These are phyloP conservation scores for Clusia tigrina DNA, from an alignment of 2,888 invertebrate genomes.

Conservation along the genomic window DNA sequence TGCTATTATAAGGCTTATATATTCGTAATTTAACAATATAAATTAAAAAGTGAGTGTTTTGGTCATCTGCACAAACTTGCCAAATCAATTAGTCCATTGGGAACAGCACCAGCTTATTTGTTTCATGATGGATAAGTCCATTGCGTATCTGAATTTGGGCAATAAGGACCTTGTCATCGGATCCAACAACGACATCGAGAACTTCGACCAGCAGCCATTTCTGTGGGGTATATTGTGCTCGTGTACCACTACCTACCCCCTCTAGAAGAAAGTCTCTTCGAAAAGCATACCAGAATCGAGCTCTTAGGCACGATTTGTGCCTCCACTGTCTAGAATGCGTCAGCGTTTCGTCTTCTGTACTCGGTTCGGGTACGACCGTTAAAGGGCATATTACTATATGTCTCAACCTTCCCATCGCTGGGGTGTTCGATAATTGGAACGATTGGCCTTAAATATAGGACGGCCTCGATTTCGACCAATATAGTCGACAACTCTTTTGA, in stretches of 20 bases:
- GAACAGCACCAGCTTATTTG: not conserved
- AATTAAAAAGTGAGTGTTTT: too few species aligned
- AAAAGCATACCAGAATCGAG: not conserved
- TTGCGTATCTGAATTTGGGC: not conserved
- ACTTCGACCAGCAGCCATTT: not conserved
- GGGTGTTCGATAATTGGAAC: slow-evolving; percentile 14
- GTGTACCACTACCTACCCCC: not conserved
- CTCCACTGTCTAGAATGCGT: not conserved
- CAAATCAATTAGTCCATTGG: not conserved
- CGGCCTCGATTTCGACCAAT: too few species aligned
- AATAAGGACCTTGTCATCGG: not conserved
- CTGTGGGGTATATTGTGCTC: not conserved
- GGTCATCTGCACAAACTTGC: too few species aligned
- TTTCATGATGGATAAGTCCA: not conserved
- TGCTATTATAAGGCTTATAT: too few species aligned
- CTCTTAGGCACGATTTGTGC: not conserved
- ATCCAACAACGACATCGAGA: not conserved
- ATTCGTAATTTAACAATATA: too few species aligned
- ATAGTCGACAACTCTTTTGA: slow-evolving; percentile 18
- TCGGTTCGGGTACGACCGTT: not conserved
- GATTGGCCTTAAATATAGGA: too few species aligned
- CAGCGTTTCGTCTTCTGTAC: not conserved
- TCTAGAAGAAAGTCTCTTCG: not conserved
- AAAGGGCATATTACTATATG: slow-evolving; percentile 28
- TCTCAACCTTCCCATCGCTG: slow-evolving; percentile 25